Evolutionary conservation across 2,888 invertebrate species (phyloP).

Genomic region (Aporophyla nigra): DNA sequence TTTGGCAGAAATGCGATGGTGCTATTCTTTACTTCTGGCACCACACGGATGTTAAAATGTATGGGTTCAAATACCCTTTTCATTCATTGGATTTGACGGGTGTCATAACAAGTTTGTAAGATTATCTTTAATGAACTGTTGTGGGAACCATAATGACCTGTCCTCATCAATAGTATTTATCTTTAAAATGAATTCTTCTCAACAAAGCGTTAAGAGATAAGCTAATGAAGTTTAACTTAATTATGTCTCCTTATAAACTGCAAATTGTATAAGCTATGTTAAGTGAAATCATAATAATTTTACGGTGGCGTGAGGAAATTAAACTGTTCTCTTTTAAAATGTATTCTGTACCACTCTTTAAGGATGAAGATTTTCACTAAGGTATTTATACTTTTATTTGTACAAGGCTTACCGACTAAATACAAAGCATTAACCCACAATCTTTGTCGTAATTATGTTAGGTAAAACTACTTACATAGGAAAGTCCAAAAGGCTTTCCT

Average conservation of each 20-base stretch:
- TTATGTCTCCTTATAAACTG: constrained; percentile 8
- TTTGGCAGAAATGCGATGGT: too few species aligned
- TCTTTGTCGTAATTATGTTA: background rate
- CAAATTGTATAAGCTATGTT: constrained; percentile 2
- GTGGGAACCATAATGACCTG: background rate
- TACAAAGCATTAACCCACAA: background rate
- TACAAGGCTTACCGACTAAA: background rate
- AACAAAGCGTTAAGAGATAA: constrained; percentile 5
- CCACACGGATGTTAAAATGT: too few species aligned
- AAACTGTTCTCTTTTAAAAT: constrained; percentile 20
- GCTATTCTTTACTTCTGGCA: too few species aligned
- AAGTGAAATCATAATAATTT: constrained; percentile 15
- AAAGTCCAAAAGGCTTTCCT: background rate
- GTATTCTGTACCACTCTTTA: constrained; percentile 8
- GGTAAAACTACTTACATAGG: background rate
- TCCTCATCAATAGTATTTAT: background rate
- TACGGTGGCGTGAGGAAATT: constrained; percentile 35
- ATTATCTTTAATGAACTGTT: background rate
- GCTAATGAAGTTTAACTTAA: constrained; percentile 17
- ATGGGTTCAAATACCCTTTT: background rate
- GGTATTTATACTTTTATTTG: background rate
- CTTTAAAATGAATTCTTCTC: background rate
- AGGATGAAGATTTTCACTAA: background rate
- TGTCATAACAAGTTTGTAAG: background rate
- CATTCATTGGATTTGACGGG: background rate